Evolutionary conservation across 2,888 invertebrate species (phyloP).

Genomic region (Stomorhina lunata): DNA sequence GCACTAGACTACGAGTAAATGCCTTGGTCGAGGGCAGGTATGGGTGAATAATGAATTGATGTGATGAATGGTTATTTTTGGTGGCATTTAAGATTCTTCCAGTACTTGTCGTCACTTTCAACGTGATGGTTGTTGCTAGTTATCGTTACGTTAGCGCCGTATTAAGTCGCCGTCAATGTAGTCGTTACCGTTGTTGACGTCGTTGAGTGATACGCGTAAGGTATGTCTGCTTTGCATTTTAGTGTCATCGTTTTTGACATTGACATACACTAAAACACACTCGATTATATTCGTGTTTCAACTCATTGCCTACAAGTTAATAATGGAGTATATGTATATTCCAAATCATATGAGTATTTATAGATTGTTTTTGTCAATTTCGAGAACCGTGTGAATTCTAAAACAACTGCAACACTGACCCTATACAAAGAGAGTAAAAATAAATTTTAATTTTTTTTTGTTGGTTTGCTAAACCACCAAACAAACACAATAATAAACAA

Average conservation of each 20-base stretch:
- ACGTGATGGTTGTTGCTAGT: conserved; percentile 41
- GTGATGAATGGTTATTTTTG: conserved; percentile 2
- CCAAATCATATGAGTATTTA: conserved; percentile 26
- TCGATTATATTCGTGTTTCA: conserved; percentile 1
- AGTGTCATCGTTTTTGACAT: conserved; percentile 42
- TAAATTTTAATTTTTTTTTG: neutral
- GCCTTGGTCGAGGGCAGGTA: neutral
- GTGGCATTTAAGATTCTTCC: conserved; percentile 9
- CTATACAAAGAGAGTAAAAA: neutral
- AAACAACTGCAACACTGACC: conserved; percentile 6
- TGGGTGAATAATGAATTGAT: neutral
- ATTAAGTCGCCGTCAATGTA: neutral
- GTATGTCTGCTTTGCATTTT: conserved; percentile 16
- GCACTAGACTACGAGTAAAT: neutral
- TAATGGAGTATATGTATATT: conserved; percentile 12
- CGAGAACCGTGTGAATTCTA: conserved; percentile 27
- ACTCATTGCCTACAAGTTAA: conserved; percentile 6
- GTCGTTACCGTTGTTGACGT: neutral
- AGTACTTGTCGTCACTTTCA: conserved; percentile 55
- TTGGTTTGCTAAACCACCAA: neutral
- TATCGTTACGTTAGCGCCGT: neutral
- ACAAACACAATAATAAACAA: conserved; percentile 17
- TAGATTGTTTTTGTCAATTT: conserved; percentile 3
- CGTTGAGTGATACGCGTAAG: neutral
- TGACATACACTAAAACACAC: conserved; percentile 41